Evolutionary conservation across 2,113 vertebrate genomes (phyloP), one percentile per base, ranked within the genome.

Genomic region (Stigmatopora nigra): DNA sequence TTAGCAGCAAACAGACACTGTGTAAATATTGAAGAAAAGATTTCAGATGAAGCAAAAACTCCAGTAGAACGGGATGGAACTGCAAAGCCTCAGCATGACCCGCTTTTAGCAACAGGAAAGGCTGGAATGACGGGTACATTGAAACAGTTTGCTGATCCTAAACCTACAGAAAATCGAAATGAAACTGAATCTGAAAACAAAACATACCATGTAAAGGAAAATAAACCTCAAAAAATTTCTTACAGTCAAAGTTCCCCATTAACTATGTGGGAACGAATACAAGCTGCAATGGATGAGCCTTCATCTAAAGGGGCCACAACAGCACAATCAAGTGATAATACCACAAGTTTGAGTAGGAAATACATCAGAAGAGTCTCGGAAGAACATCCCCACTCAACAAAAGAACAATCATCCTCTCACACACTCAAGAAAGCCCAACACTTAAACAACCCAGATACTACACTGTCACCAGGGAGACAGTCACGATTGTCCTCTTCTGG

Each of bases 181-280:
- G 25, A 73, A 71, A 64, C 16, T 15, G 56, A 20, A 20, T 20
- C 59, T 35, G 17, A 63, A 1, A 65, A 57, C 16, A 73, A 67
- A 48, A 55, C 22, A 8, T 61, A 75, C 48, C 36, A 22, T 0
- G 36, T 64, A 12, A 81, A 12, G 61, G 46, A 36, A 4, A 57
- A 51, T 8, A 64, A 68, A 52, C 64, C 68, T 52, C 73, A 78
- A 41, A 70, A 16, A 25, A 74, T 68, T 63, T 67, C 68, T 7
- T 55, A 69, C 20, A 15, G 11, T 63, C 64, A 53, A 58, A 5
- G 15, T n/a, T 52, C 25, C n/a, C 51, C 59, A 22, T 3, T 52
- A 14, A 52, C 38, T 15, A 65, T 15, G 22, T 15, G 19, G 47
- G n/a, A 25, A 19, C 5, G 8, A 35, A 61, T 61, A 22, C 59